Evolutionary conservation across 2,888 invertebrate genomes (phyloP), one percentile per base, ranked within the genome.

Genomic region (Oxyteleia sp.): DNA sequence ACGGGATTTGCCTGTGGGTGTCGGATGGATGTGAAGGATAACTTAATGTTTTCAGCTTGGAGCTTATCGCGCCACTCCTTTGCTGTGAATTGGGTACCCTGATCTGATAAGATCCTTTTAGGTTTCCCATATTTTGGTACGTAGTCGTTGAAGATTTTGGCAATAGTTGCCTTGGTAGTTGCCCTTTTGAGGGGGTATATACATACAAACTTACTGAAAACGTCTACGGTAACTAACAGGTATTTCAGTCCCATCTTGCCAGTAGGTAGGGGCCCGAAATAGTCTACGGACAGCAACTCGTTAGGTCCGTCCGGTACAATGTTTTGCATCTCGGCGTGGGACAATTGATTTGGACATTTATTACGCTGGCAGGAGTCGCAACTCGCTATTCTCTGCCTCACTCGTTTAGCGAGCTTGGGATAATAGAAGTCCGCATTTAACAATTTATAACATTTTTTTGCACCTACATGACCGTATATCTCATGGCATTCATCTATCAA

Each of bases 191-290:
- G 8, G 84, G 82, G 5, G n/a, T n/a, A n/a, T n/a, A n/a, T n/a
- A n/a, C n/a, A n/a, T n/a, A n/a, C n/a, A n/a, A n/a, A n/a, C n/a
- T n/a, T n/a, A n/a, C n/a, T n/a, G n/a, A n/a, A n/a, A n/a, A n/a
- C n/a, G n/a, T n/a, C n/a, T n/a, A n/a, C n/a, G n/a, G n/a, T n/a
- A n/a, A n/a, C n/a, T n/a, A n/a, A n/a, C n/a, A n/a, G n/a, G n/a
- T n/a, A n/a, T n/a, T n/a, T n/a, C n/a, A n/a, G n/a, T n/a, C n/a
- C n/a, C n/a, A n/a, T n/a, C n/a, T n/a, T n/a, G n/a, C n/a, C n/a
- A n/a, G n/a, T n/a, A n/a, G n/a, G n/a, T n/a, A 82, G 23, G 0
- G 84, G 84, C 5, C 82, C 82, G 38, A 41, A 79, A 43, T 69
- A 82, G 38, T 84, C 82, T 11, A 82, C 63, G 4, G 80, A 80